Percentiles rank a stretch among this genome's conserved stretches.
Evolutionary conservation across 2,797 vertebrate species (phyloP).

Genomic region (Thunnus albacares): DNA sequence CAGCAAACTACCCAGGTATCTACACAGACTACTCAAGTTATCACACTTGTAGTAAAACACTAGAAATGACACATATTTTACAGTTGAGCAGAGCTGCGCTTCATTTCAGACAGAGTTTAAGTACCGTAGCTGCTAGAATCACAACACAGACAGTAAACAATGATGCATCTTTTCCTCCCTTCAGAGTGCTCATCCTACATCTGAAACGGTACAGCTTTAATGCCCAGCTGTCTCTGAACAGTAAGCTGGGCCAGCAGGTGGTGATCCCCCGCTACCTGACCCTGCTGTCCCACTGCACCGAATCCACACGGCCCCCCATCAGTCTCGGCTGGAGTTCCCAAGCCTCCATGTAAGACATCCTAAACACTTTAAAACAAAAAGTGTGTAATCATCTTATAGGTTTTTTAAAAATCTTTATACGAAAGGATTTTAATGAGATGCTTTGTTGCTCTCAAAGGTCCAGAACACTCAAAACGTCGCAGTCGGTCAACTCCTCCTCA

Average conservation of each 20-base stretch:
- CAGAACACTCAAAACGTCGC: slow-evolving; percentile 93
- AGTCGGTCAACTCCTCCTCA: slow-evolving; percentile 89
- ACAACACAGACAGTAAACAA: not conserved
- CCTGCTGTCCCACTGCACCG: slow-evolving; percentile 93
- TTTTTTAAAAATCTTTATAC: too few species aligned
- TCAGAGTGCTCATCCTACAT: slow-evolving; percentile 97
- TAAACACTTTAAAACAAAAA: not conserved
- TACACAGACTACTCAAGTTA: not conserved
- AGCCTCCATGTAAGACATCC: slow-evolving; percentile 86
- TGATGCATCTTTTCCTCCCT: not conserved
- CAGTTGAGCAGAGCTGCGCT: not conserved
- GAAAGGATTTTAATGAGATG: not conserved
- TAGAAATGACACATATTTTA: not conserved
- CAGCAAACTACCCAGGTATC: slow-evolving; percentile 95
- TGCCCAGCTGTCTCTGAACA: slow-evolving; percentile 95
- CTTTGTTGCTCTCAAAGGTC: slow-evolving; percentile 83
- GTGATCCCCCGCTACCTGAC: slow-evolving; percentile 96
- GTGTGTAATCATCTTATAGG: not conserved
- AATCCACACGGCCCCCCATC: slow-evolving; percentile 91
- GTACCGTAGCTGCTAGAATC: not conserved
- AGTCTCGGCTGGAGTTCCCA: slow-evolving; percentile 90
- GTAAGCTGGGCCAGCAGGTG: slow-evolving; percentile 98
- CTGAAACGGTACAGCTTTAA: slow-evolving; percentile 99
- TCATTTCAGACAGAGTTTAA: too few species aligned
- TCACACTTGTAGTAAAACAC: not conserved